Percentiles rank a stretch among this genome's conserved stretches.
phyloP scores from a whole-genome alignment of 64 coral and sea anemone species.

The Porites lutea region DNA sequence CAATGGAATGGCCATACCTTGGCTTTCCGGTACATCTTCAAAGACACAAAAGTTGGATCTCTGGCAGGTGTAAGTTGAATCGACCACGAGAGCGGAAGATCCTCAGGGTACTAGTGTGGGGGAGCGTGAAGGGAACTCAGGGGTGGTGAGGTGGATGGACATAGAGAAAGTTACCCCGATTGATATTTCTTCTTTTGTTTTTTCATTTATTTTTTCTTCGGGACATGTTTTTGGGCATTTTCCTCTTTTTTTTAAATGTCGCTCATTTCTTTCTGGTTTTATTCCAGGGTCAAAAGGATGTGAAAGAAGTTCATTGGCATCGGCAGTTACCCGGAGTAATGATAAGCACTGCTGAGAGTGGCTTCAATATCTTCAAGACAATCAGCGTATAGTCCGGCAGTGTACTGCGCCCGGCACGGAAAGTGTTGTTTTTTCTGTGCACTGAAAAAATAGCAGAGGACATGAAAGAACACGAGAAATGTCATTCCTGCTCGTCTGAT shows the following conservation, averaged over 20 bases:
- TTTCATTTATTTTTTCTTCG: no score
- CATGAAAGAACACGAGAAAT: no score
- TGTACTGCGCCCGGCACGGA: not conserved
- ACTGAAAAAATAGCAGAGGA: not conserved
- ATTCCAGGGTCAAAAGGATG: constrained; percentile 89
- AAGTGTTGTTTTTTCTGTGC: not conserved
- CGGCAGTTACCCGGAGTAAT: constrained; percentile 86
- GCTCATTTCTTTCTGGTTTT: not conserved
- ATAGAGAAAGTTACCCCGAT: no score
- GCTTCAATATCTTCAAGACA: constrained; percentile 99
- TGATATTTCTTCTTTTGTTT: no score
- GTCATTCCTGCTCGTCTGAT: no score
- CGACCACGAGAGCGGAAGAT: not conserved
- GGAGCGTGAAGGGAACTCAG: no score
- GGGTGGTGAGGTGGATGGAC: no score
- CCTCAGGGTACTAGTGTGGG: no score
- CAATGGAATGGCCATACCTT: no score
- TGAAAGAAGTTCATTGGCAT: constrained; percentile 98
- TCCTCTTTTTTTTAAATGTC: not conserved
- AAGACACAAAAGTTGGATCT: not conserved
- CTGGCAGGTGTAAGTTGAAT: not conserved
- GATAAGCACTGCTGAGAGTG: constrained; percentile 88
- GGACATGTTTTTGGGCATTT: no score
- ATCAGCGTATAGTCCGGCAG: constrained; percentile 76
- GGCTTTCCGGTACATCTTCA: no score